These are phyloP conservation scores for Sphenodon punctatus DNA, from an alignment of 2,797 vertebrate species.

Conservation along the genomic window DNA sequence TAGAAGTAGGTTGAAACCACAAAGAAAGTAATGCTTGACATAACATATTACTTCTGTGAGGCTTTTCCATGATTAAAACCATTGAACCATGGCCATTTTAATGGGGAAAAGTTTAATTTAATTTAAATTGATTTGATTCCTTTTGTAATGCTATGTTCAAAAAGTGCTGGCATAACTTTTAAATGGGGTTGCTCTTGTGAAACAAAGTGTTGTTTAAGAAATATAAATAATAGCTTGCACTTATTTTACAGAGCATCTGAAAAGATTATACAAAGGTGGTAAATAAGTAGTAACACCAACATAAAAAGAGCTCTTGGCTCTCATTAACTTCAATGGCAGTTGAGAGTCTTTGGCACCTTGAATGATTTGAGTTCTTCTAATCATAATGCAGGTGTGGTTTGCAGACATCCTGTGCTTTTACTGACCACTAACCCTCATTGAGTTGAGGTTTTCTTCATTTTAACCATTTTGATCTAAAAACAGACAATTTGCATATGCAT, in stretches of 20 bases:
- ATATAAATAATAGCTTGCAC: not conserved
- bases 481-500: not conserved
- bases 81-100: not conserved
- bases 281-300: too few species aligned
- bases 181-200: too few species aligned
- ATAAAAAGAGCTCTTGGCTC: too few species aligned
- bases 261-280: too few species aligned
- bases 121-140: not conserved
- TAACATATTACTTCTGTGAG: not conserved
- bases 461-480: not conserved
- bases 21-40: not conserved
- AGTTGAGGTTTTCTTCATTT: not conserved
- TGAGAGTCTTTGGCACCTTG: too few species aligned
- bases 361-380: too few species aligned
- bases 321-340: too few species aligned
- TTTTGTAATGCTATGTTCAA: not conserved
- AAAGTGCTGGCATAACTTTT: not conserved
- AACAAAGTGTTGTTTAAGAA: too few species aligned
- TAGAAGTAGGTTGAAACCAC: not conserved
- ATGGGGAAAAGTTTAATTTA: not conserved
- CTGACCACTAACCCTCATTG: not conserved
- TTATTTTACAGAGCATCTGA: not conserved
- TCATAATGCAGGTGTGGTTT: not conserved
- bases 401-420: not conserved
- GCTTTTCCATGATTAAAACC: not conserved